A percentile compares a stretch with the other conserved stretches of the same genome.
These are phyloP conservation scores for Typhlichthys subterraneus DNA, from an alignment of 2,797 vertebrate genomes.

Conservation along the genomic window DNA sequence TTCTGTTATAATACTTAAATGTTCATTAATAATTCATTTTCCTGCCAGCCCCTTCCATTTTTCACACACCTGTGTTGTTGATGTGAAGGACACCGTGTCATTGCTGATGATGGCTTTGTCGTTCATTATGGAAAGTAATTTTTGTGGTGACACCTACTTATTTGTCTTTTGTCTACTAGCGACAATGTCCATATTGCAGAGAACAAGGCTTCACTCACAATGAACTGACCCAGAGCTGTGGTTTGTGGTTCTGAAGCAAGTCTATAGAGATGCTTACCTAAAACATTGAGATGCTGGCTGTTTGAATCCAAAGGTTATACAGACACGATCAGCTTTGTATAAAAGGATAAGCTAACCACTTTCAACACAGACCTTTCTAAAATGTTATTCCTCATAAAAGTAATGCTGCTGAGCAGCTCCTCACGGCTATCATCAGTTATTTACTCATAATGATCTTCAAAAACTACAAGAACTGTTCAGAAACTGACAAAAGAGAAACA, in stretches of 20 bases:
- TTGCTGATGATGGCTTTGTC: conserved; percentile 58
- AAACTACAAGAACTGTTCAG: too few species aligned
- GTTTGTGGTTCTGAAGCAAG: conserved; percentile 4
- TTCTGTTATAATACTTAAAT: conserved; percentile 86
- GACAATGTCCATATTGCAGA: conserved; percentile 58
- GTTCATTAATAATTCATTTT: conserved; percentile 88
- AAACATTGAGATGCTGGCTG: too few species aligned
- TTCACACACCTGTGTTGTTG: conserved; percentile 82
- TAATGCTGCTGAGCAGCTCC: too few species aligned
- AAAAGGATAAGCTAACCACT: too few species aligned
- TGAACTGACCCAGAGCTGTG: conserved; percentile 26
- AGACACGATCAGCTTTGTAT: too few species aligned
- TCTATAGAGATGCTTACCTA: conserved; percentile 6
- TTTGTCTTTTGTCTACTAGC: conserved; percentile 69
- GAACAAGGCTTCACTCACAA: conserved; percentile 17
- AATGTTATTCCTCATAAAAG: too few species aligned
- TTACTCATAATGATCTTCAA: too few species aligned
- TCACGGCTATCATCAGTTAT: too few species aligned
- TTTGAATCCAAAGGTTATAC: too few species aligned
- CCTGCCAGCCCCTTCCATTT: conserved; percentile 76
- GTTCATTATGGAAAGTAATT: conserved; percentile 67
- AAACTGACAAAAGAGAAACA: too few species aligned
- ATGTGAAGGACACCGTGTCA: conserved; percentile 73
- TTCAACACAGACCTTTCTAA: too few species aligned
- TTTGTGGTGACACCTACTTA: conserved; percentile 65